Base-by-base conservation (phyloP, 2,797 vertebrate species). In the Acrocephalus scirpaceus region DNA sequence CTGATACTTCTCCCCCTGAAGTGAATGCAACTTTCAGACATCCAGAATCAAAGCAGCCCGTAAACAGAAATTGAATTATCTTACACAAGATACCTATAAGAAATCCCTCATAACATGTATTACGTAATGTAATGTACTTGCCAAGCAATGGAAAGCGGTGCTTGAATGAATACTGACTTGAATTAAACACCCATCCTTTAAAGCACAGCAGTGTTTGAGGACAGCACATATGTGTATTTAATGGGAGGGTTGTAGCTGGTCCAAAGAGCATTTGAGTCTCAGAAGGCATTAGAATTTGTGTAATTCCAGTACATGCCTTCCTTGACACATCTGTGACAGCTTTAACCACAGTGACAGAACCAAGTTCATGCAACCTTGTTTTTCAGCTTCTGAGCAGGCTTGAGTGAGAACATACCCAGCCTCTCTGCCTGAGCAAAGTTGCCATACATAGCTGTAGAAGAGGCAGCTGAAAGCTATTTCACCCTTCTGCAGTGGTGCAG, bases 221-320 rank as follows among this genome's bases (percentile, higher is more conserved):
- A 16, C 19, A 30, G 30, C 10, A 38, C 2, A 13, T 2, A 7
- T 0, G 0, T 23, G 12, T 45, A 20, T 57, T 54, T 47, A 30
- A 74, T n/a, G 9, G 58, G n/a, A 80, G 48, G 11, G 19, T 5
- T 2, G 0, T 13, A 66, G 14, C 26, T 32, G 11, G 3, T 61
- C 32, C 18, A 53, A 72, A 76, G 42, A 53, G 4, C 4, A 21
- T 54, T 17, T 29, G 19, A 77, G 36, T 23, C 22, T 21, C 22
- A 53, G 7, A 74, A 73, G 29, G 21, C 34, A 29, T 20, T n/a
- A 66, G 20, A 89, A 81, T 67, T 12, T 36, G 8, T 36, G 7
- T 5, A 29, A 21, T 9, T 71, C 8, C 7, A 47, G 40, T 25
- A 21, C 11, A 3, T 6, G 45, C 3, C 12, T 64, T 74, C 17